Percentiles rank a stretch among this genome's conserved stretches.
phyloP scores from a whole-genome alignment of 2,113 vertebrate genomes.

The Machaerirhynchus nigripectus region DNA sequence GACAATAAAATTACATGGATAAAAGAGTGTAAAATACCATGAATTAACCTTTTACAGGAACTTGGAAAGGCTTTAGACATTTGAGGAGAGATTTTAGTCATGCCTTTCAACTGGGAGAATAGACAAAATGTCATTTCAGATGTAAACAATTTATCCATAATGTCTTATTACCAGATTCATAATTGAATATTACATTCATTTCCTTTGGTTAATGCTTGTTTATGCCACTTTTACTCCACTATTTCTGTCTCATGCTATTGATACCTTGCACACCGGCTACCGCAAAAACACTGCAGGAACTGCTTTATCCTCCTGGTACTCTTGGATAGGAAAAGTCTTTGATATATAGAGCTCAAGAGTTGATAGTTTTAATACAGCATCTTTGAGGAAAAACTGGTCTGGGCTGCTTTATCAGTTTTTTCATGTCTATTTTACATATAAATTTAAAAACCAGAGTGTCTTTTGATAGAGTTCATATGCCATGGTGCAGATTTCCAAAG shows the following conservation, averaged over 20 bases:
- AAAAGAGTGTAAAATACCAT: slow-evolving; percentile 1
- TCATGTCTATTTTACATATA: background rate
- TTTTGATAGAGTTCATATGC: background rate
- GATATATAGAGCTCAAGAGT: background rate
- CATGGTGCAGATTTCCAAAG: background rate
- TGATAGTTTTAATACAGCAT: background rate
- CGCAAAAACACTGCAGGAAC: background rate
- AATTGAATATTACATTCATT: slow-evolving; percentile 20
- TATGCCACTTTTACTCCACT: background rate
- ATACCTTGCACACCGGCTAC: background rate
- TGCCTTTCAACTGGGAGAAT: background rate
- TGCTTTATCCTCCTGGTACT: background rate
- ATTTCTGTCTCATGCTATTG: background rate
- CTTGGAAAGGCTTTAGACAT: slow-evolving; percentile 9
- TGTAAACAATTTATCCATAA: slow-evolving; percentile 6
- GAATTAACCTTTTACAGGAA: slow-evolving; percentile 35
- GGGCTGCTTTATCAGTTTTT: background rate
- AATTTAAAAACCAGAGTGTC: background rate
- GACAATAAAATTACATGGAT: slow-evolving; percentile 14
- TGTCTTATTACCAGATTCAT: slow-evolving; percentile 22
- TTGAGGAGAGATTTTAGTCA: slow-evolving; percentile 15
- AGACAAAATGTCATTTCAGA: slow-evolving; percentile 28
- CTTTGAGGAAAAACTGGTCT: slow-evolving; percentile 29
- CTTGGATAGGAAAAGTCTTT: background rate
- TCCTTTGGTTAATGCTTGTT: background rate